Conservation (phyloP, 2,888 invertebrate species). For the Choreutis nemorana region DNA sequence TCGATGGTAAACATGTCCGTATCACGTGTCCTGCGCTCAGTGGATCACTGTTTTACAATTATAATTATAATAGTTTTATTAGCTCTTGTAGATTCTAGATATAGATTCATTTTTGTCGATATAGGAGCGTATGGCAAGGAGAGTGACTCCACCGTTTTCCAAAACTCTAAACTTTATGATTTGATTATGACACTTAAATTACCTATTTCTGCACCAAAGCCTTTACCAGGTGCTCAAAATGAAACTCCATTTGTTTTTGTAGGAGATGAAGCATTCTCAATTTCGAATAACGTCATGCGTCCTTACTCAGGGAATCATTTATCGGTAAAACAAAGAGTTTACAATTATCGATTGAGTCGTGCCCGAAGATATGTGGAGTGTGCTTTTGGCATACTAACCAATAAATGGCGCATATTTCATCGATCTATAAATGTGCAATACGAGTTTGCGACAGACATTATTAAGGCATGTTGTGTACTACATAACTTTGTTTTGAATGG, state of each 20-base stretch:
- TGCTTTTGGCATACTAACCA: conserved; percentile 4
- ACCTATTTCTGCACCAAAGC: neutral
- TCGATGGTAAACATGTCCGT: conserved; percentile 4
- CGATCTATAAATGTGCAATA: neutral
- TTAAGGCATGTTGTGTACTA: conserved; percentile 3
- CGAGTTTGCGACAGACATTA: conserved; percentile 2
- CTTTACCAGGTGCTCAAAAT: neutral
- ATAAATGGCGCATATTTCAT: conserved; percentile 2
- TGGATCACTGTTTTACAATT: conserved; percentile 15
- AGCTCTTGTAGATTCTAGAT: conserved; percentile 11
- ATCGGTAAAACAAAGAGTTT: conserved; percentile 2
- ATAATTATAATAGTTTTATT: conserved; percentile 16
- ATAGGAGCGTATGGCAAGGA: conserved; percentile 4
- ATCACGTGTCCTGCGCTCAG: conserved; percentile 9
- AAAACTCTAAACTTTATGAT: neutral
- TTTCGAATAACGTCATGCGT: neutral
- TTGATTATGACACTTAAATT: neutral
- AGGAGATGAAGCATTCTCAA: conserved; percentile 1
- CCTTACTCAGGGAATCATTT: neutral
- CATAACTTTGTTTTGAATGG: conserved; percentile 4
- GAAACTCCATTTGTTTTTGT: neutral
- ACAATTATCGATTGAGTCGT: conserved; percentile 14
- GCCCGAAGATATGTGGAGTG: conserved; percentile 9
- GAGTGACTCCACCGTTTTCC: neutral
- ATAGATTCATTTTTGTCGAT: conserved; percentile 11